Evolutionary conservation across 2,888 invertebrate species (phyloP), one percentile per base, ranked within the genome.

Genomic region (Eristalinus aeneus): DNA sequence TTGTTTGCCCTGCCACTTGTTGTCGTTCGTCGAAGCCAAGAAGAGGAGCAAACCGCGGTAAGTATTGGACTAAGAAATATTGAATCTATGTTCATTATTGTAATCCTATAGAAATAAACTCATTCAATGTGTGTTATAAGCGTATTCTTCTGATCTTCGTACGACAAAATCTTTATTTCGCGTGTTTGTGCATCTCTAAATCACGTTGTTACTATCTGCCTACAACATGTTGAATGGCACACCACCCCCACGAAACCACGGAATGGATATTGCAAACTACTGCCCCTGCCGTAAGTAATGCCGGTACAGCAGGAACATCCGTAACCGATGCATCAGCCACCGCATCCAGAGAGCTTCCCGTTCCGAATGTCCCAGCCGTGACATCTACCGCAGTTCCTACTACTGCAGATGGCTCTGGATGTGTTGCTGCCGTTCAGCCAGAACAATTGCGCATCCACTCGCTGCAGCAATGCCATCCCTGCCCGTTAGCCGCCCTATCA

Each of bases 381-480:
- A 32, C 11, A 16, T n/a, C 68, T 27, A 32, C 54, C 54, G 11
- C 22, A 53, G 31, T 10, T n/a, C 16, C 36, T 0, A 22, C 56
- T 12, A 31, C 10, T 3, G 16, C 31, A 31, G 9, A 61, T n/a
- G 60, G 22, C 27, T 36, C 36, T 34, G 31, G n/a, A 22, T 23
- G 0, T n/a, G 72, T 22, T 9, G 9, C 46, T 60, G 23, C 60
- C 5, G 46, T 10, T 10, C 72, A 20, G 12, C 46, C 2, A 3
- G 32, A 0, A 6, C 34, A 54, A 63, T 16, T 10, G 32, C 58
- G 27, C 20, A 12, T 31, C 31, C 53, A 12, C 12, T 39, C 71
- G 20, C 27, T 72, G 10, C 72, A 11, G 72, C 39, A n/a, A 71
- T 60, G n/a, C 71, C 16, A 58, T 60, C 69, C 23, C 39, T 39